Evolutionary conservation across 2,888 invertebrate species (phyloP), one percentile per base, ranked within the genome.

Genomic region (Hirtodrosophila histrioides): DNA sequence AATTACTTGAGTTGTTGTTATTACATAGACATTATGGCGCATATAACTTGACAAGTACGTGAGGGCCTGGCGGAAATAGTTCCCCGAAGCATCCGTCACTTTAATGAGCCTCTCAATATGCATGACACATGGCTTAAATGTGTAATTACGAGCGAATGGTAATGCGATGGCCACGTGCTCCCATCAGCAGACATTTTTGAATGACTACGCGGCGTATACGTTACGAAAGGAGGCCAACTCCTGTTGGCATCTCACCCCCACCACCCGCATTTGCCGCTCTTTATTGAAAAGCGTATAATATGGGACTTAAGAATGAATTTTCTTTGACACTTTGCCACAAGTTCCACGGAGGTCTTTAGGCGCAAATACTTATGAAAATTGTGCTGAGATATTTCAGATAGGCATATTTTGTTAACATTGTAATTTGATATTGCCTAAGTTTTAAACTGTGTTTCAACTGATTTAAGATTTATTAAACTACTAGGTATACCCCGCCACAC

Each of bases 61-160:
- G 64, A 50, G 53, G 10, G 10, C 33, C 50, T 37, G 50, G 36
- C 17, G 11, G 27, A 35, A 50, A 75, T 73, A 75, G 73, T 73
- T 70, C 50, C 70, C 75, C 40, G 12, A 33, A 39, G 71, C 72
- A 50, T 55, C 54, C 43, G 57, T 48, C 64, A 58, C 56, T 85
- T 85, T 87, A 85, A 85, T 85, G 84, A 85, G 86, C 77, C 88
- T 77, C 70, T 85, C 75, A 86, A 85, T 85, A 87, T 85, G 84
- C 84, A 87, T 70, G 83, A 75, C 83, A 88, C 86, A 85, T 57
- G 71, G 69, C 83, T 75, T 87, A 77, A 74, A 85, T 82, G 88
- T 75, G 86, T 77, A 82, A 85, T 85, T 79, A 75, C 69, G 41
- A 50, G 46, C 17, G 55, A 63, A 64, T 41, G 66, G 43, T 36